Conservation (phyloP, 2,888 invertebrate species). For the Desoria tigrina region DNA sequence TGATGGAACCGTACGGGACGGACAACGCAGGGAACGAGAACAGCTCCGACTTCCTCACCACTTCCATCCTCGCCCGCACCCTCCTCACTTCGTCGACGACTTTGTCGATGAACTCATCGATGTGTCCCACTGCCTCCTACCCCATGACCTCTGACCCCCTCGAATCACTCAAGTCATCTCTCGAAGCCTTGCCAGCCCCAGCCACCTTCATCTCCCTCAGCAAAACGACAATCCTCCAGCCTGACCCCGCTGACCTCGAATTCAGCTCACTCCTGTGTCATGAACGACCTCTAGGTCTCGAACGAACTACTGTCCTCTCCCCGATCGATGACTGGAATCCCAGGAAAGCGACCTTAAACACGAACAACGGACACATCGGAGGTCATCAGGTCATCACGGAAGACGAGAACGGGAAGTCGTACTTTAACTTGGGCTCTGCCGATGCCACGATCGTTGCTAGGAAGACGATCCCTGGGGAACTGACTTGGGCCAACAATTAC, state of each 20-base stretch:
- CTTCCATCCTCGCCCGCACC: slow-evolving; percentile 52
- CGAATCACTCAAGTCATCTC: slow-evolving; percentile 47
- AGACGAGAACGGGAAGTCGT: slow-evolving; percentile 53
- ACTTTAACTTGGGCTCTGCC: slow-evolving; percentile 51
- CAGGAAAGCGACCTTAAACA: slow-evolving; percentile 19
- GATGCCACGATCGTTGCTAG: slow-evolving; percentile 50
- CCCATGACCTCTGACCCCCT: slow-evolving; percentile 37
- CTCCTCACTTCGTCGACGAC: slow-evolving; percentile 46
- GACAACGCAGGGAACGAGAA: slow-evolving; percentile 30
- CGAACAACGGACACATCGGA: no score
- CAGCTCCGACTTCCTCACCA: slow-evolving; percentile 52
- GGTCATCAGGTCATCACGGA: slow-evolving; percentile 50
- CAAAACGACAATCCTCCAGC: slow-evolving; percentile 37
- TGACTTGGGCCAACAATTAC: background rate
- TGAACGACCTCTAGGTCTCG: no score
- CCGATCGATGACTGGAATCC: slow-evolving; percentile 47
- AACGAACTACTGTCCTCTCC: slow-evolving; percentile 48
- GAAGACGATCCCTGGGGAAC: slow-evolving; percentile 25
- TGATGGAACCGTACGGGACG: slow-evolving; percentile 25
- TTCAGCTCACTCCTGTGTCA: slow-evolving; percentile 42
- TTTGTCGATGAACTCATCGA: no score
- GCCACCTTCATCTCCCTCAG: slow-evolving; percentile 11
- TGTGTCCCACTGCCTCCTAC: background rate
- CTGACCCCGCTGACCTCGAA: slow-evolving; percentile 40
- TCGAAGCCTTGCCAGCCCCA: slow-evolving; percentile 49